A percentile compares a stretch with the other conserved stretches of the same genome.
These are phyloP conservation scores for Actinemys pallida DNA, from an alignment of 2,113 vertebrate genomes.

Conservation along the genomic window DNA sequence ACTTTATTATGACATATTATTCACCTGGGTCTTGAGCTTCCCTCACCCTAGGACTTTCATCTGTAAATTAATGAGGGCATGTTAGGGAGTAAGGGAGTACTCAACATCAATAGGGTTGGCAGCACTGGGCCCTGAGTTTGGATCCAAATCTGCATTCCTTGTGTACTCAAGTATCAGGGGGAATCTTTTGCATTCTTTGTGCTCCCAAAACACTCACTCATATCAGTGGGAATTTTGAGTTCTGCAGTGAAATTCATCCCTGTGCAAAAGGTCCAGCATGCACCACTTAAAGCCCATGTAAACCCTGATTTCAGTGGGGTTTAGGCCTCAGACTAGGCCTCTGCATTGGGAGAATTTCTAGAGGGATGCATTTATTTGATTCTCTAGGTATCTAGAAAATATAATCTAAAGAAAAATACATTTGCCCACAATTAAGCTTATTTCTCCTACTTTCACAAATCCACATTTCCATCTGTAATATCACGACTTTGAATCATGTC, in stretches of 20 bases:
- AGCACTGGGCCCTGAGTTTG: not conserved
- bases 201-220: not conserved
- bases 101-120: accelerated
- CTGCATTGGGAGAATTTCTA: not conserved
- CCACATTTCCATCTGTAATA: not conserved
- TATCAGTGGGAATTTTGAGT: not conserved
- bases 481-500: not conserved
- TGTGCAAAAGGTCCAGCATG: conserved; percentile 4
- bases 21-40: not conserved
- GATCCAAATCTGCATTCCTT: not conserved
- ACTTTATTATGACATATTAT: not conserved
- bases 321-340: not conserved
- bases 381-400: not conserved
- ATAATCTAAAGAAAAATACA: not conserved
- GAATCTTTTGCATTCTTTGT: not conserved
- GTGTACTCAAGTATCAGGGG: not conserved
- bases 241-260: not conserved
- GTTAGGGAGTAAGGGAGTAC: not conserved
- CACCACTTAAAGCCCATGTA: conserved; percentile 24
- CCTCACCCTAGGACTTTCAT: not conserved
- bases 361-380: not conserved
- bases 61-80: not conserved
- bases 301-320: not conserved
- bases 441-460: not conserved
- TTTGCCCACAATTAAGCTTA: not conserved